These are phyloP conservation scores for Tetramorium bicarinatum DNA, from an alignment of 2,888 invertebrate species.

Conservation along the genomic window DNA sequence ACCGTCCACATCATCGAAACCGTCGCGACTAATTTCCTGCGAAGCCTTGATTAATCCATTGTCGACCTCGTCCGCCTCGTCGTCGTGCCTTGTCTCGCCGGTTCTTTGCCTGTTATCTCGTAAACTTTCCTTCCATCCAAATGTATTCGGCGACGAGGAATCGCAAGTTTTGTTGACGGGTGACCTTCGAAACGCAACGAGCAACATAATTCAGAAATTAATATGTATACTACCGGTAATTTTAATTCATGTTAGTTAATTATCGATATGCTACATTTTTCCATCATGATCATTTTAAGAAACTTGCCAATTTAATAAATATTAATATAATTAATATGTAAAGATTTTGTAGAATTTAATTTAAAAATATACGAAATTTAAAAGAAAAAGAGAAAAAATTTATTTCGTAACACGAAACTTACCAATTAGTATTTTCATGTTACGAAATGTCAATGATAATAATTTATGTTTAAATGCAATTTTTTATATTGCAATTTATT, in stretches of 20 bases:
- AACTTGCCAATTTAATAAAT: neutral
- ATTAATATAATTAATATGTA: neutral
- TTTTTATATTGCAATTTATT: neutral
- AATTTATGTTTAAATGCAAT: neutral
- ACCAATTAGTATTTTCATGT: neutral
- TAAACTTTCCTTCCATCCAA: constrained; percentile 23
- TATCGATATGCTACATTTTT: neutral
- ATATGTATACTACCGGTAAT: neutral
- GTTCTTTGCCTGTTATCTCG: constrained; percentile 36
- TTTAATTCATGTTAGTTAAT: neutral
- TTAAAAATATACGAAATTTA: neutral
- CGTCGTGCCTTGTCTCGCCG: constrained; percentile 30
- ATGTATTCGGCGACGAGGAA: constrained; percentile 6
- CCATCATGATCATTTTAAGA: neutral
- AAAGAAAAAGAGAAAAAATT: neutral
- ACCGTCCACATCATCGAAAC: constrained; percentile 48
- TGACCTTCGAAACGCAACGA: constrained; percentile 44
- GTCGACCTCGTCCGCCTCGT: constrained; percentile 41
- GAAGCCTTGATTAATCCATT: constrained; percentile 65
- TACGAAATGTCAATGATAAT: neutral
- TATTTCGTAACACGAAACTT: no score
- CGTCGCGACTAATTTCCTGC: constrained; percentile 64
- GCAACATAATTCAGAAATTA: neutral
- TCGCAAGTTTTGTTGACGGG: neutral
- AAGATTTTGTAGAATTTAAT: neutral